Evolutionary conservation across 2,797 vertebrate genomes (phyloP), one percentile per base, ranked within the genome.

Genomic region (Oreochromis grahami): DNA sequence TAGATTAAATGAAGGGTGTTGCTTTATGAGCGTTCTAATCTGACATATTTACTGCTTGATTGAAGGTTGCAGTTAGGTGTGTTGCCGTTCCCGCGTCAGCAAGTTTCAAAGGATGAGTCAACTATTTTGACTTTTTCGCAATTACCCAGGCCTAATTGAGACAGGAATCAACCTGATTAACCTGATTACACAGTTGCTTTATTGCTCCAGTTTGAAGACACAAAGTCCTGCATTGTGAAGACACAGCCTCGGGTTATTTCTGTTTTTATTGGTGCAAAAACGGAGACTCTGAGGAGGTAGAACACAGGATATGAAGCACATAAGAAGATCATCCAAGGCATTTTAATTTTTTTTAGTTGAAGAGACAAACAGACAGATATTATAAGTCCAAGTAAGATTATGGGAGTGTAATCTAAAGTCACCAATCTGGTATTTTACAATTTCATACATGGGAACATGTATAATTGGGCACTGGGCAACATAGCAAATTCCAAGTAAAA

Each of bases 1-100:
- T 12, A 56, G 65, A 68, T 70, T 60, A 93, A 93, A 94, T 91
- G 41, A 92, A 86, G 50, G 90, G 86, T 93, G 80, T 70, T 84
- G 76, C 63, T 94, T 95, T 93, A 93, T 91, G 89, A 92, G 92
- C 76, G 1, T 68, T 94, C 88, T 81, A 41, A 86, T 53, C 79
- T 94, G 95, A 95, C 94, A 93, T 65, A 84, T 95, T 94, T 93
- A 94, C 85, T 65, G 6, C 91, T 86, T 93, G 93, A 94, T 93
- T 94, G 82, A 89, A 80, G 93, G 91, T 89, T 94, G 84, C 89
- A 81, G 78, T 9, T 52, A 83, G 29, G 65, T 65, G 80, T 85
- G 88, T 17, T 7, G 83, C 77, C 21, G 1, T 76, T 80, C 50
- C 84, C 79, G 78, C 15, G 65, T 90, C 89, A 91, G 90, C 88